These are phyloP conservation scores for Mobula birostris DNA, from an alignment of 2,113 vertebrate species.

Conservation along the genomic window DNA sequence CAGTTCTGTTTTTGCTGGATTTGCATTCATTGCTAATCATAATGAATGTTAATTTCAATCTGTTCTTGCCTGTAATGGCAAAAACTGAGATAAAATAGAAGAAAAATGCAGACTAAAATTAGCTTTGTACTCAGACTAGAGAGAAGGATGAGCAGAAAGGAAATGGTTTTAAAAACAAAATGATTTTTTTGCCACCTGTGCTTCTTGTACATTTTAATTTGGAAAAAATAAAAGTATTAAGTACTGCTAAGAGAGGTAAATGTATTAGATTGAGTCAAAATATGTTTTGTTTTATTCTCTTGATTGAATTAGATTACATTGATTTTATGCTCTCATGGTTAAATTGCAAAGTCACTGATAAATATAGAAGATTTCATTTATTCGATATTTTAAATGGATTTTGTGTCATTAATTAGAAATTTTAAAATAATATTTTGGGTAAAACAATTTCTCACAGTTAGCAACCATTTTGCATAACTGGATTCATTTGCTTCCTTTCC, in stretches of 20 bases:
- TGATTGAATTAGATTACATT: background rate
- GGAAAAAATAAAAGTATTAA: background rate
- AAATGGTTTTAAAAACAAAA: background rate
- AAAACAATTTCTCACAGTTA: background rate
- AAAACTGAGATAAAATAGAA: background rate
- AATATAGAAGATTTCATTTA: background rate
- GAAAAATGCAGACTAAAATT: background rate
- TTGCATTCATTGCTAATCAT: background rate
- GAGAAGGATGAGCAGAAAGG: background rate
- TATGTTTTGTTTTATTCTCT: background rate
- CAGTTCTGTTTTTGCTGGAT: background rate
- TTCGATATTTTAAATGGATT: background rate
- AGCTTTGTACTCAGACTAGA: background rate
- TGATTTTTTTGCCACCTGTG: background rate
- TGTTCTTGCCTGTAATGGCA: conserved; percentile 14
- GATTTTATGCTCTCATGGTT: background rate
- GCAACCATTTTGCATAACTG: background rate
- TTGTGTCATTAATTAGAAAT: background rate
- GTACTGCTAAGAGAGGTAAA: background rate
- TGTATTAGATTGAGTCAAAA: background rate
- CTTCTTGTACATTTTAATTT: background rate
- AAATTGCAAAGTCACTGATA: background rate
- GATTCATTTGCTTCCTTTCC: background rate
- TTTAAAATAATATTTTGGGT: background rate
- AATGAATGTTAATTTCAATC: conserved; percentile 18